Percentiles rank a stretch among this genome's conserved stretches.
phyloP scores from a whole-genome alignment of 2,888 invertebrate genomes.

The Lissonota sp. region DNA sequence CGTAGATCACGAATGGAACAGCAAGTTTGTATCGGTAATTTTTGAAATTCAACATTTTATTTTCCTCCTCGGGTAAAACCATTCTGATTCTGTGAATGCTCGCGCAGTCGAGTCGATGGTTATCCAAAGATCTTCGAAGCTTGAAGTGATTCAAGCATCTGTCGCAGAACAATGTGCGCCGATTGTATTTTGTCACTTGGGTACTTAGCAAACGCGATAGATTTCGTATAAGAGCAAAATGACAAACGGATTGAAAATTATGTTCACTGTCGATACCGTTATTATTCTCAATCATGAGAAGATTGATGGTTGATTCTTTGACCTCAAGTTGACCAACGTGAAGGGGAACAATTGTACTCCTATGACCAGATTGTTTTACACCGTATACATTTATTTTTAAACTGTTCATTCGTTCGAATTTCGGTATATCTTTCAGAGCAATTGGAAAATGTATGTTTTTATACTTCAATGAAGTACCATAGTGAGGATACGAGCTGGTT shows the following conservation, averaged over 20 bases:
- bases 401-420: slow-evolving; percentile 16
- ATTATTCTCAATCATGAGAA: slow-evolving; percentile 16
- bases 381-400: slow-evolving; percentile 30
- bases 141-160: slow-evolving; percentile 28
- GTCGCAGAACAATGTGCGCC: neutral
- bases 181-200: neutral
- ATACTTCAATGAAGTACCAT: neutral
- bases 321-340: neutral
- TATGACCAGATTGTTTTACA: neutral
- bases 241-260: slow-evolving; percentile 2
- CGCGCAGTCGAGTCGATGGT: slow-evolving; percentile 21
- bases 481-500: slow-evolving; percentile 1
- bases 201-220: slow-evolving; percentile 2
- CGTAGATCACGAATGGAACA: slow-evolving; percentile 38
- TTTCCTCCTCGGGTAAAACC: slow-evolving; percentile 4
- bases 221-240: slow-evolving; percentile 39
- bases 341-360: slow-evolving; percentile 2
- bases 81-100: slow-evolving; percentile 12
- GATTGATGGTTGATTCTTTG: neutral
- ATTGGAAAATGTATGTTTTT: slow-evolving; percentile 2
- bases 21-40: slow-evolving; percentile 28
- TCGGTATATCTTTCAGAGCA: neutral
- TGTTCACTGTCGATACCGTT: neutral
- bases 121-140: neutral
- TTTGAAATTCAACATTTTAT: slow-evolving; percentile 20